A percentile compares a stretch with the other conserved stretches of the same genome.
These are phyloP conservation scores for human (Homo sapiens) DNA, from an alignment of 2,113 vertebrate genomes.

Conservation along the genomic window DNA sequence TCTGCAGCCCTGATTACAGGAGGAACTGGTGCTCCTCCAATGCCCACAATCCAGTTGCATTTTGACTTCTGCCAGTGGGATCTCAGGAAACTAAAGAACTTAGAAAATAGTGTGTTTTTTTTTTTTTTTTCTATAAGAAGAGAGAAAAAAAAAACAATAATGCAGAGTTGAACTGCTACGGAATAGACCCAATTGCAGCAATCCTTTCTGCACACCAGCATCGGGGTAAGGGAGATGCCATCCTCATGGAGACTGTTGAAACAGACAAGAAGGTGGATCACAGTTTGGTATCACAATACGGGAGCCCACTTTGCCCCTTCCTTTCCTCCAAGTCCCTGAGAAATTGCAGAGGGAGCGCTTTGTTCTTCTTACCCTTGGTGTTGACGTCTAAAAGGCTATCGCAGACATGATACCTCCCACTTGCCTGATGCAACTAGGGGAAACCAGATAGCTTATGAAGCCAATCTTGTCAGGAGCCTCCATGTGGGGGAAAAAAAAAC, in stretches of 20 bases:
- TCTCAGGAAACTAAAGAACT: conserved; percentile 10
- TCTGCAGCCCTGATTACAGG: neutral
- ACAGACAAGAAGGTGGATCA: neutral
- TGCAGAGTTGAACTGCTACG: neutral
- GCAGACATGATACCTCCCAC: neutral
- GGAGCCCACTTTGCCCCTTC: neutral
- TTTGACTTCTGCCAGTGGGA: neutral
- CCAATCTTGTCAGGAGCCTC: neutral
- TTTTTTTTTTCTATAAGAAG: neutral
- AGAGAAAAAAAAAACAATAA: neutral
- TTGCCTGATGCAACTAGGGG: neutral
- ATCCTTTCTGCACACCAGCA: neutral
- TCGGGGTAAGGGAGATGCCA: neutral
- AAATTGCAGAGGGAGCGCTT: neutral
- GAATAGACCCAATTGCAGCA: neutral
- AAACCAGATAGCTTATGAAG: conserved; percentile 29
- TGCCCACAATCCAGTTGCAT: neutral
- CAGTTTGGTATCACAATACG: neutral
- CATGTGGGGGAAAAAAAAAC: neutral
- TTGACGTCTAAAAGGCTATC: neutral
- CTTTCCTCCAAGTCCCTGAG: neutral
- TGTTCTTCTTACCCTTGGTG: neutral
- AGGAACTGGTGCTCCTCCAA: neutral
- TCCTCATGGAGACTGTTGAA: neutral
- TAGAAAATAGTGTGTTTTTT: neutral